These are phyloP conservation scores for Sarcophaga peregrina DNA, from an alignment of 1,140 invertebrate species.

Conservation along the genomic window DNA sequence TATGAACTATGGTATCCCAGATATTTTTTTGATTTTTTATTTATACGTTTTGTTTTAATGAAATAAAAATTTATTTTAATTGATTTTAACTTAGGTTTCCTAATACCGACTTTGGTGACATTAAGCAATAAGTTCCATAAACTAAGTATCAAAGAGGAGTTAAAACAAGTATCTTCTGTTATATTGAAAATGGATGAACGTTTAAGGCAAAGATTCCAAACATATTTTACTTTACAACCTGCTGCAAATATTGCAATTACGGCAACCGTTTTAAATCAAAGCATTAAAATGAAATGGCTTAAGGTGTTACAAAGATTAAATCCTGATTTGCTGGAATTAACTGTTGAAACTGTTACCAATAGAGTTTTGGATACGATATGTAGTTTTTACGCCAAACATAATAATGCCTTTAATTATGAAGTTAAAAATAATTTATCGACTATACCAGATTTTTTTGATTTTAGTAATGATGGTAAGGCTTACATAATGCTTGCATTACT, in stretches of 20 bases:
- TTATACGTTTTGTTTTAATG: not conserved
- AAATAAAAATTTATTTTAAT: slow-evolving; percentile 5
- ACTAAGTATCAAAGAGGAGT: not conserved
- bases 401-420: not conserved
- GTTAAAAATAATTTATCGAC: slow-evolving; percentile 1
- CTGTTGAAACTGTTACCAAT: not conserved
- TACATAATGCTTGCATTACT: no score
- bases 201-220: not conserved
- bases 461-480: no score
- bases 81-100: not conserved
- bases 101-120: not conserved
- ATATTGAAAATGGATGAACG: not conserved
- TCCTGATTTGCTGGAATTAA: not conserved
- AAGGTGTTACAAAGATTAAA: not conserved
- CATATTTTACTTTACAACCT: not conserved
- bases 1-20: not conserved
- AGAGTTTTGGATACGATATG: not conserved
- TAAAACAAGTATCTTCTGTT: not conserved
- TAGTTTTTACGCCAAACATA: not conserved
- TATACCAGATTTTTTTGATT: not conserved
- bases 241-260: not conserved
- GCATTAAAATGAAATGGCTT: slow-evolving; percentile 2
- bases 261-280: not conserved
- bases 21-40: slow-evolving; percentile 1
- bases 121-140: not conserved